phyloP scores from a whole-genome alignment of 2,888 invertebrate species.

The Drosophila infuscata region DNA sequence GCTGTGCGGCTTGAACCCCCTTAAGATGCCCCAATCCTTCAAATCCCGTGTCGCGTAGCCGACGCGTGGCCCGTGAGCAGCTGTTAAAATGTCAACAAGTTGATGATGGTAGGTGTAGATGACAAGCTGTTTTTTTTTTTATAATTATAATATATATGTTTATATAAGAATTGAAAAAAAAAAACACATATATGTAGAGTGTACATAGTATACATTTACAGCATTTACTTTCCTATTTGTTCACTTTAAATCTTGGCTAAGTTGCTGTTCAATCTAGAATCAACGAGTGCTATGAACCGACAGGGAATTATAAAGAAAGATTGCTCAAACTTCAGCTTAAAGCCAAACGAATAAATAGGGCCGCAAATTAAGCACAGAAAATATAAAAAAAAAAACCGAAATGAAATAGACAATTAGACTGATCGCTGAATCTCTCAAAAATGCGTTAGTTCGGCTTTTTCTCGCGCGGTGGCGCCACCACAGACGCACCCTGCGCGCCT shows the following conservation, averaged over 20 bases:
- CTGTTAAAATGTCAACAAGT: conserved; percentile 75
- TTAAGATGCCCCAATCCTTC: neutral
- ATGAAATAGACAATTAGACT: conserved; percentile 31
- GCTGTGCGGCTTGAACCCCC: neutral
- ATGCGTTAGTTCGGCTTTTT: conserved; percentile 58
- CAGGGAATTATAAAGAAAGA: conserved; percentile 17
- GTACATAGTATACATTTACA: conserved; percentile 49
- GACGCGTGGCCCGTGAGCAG: conserved; percentile 25
- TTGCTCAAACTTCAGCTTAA: conserved; percentile 54
- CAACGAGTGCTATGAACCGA: conserved; percentile 28
- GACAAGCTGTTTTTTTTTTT: conserved; percentile 34
- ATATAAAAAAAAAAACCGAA: conserved; percentile 16
- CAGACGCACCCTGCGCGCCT: conserved; percentile 6
- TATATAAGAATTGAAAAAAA: conserved; percentile 25
- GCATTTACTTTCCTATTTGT: conserved; percentile 26
- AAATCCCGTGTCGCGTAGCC: conserved; percentile 24
- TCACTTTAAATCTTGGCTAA: conserved; percentile 17
- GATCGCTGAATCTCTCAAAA: conserved; percentile 37
- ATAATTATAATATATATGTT: conserved; percentile 9
- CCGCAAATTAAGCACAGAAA: conserved; percentile 16
- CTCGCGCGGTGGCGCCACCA: conserved; percentile 26
- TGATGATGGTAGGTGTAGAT: conserved; percentile 67
- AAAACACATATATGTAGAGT: conserved; percentile 17
- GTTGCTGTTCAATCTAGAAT: conserved; percentile 12
- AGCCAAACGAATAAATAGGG: conserved; percentile 53